A percentile compares a stretch with the other conserved stretches of the same genome.
Conservation (phyloP, 2,888 invertebrate species). For the Melanchra persicariae region DNA sequence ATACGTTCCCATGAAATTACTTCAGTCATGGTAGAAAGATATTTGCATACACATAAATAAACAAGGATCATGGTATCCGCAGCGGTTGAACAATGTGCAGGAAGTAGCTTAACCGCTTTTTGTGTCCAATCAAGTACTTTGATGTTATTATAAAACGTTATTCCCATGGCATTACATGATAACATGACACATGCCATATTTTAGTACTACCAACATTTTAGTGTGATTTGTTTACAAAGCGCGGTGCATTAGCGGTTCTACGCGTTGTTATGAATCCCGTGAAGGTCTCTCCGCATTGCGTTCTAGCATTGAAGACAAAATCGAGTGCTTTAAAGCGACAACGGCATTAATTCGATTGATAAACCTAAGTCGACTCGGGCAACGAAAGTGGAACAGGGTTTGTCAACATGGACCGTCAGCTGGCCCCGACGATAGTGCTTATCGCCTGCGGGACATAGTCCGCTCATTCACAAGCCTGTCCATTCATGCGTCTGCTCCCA, state of each 20-base stretch:
- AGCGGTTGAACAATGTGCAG: slow-evolving; percentile 56
- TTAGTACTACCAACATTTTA: slow-evolving; percentile 35
- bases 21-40: slow-evolving; percentile 51
- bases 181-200: slow-evolving; percentile 34
- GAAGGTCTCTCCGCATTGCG: slow-evolving; percentile 39
- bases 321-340: slow-evolving; percentile 68
- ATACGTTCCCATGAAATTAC: slow-evolving; percentile 58
- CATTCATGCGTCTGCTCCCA: slow-evolving; percentile 87
- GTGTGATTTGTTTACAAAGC: slow-evolving; percentile 31
- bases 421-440: slow-evolving; percentile 90
- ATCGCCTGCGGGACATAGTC: slow-evolving; percentile 89
- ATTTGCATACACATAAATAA: slow-evolving; percentile 57
- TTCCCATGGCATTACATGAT: slow-evolving; percentile 51
- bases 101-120: slow-evolving; percentile 54
- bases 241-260: slow-evolving; percentile 42
- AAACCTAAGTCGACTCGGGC: slow-evolving; percentile 83
- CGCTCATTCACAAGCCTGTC: slow-evolving; percentile 89
- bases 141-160: slow-evolving; percentile 45
- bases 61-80: slow-evolving; percentile 57
- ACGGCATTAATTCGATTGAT: slow-evolving; percentile 79
- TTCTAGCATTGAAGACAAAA: slow-evolving; percentile 62
- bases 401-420: slow-evolving; percentile 89
- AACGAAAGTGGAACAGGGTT: slow-evolving; percentile 89
- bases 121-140: slow-evolving; percentile 50
- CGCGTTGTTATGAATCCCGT: slow-evolving; percentile 41